These are phyloP conservation scores for Aporophyla lueneburgensis DNA, from an alignment of 2,888 invertebrate genomes.

Conservation along the genomic window DNA sequence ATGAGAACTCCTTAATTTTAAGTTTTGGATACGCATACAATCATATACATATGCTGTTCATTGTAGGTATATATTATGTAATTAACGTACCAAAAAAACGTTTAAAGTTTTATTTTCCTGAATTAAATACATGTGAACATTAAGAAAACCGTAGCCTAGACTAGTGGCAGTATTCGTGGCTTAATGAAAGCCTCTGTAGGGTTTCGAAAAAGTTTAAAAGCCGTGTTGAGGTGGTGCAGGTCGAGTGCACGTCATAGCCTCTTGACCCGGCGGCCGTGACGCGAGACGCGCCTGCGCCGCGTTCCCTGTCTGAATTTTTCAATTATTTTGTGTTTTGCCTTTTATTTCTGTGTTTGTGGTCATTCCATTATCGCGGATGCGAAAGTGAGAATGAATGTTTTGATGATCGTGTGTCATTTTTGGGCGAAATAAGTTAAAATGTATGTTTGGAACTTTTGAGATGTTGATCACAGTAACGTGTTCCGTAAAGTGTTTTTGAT, in stretches of 20 bases:
- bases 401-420: neutral
- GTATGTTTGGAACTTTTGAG: no score
- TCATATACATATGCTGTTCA: neutral
- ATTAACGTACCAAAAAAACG: neutral
- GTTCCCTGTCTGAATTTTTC: slow-evolving; percentile 64
- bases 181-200: slow-evolving; percentile 85
- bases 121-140: slow-evolving; percentile 66
- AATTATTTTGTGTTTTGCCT: slow-evolving; percentile 58
- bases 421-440: neutral
- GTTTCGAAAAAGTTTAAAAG: slow-evolving; percentile 86
- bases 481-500: neutral
- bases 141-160: slow-evolving; percentile 72
- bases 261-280: slow-evolving; percentile 81
- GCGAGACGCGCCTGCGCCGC: slow-evolving; percentile 57
- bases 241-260: slow-evolving; percentile 85
- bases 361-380: neutral
- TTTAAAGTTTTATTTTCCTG: slow-evolving; percentile 31
- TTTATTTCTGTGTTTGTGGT: slow-evolving; percentile 11
- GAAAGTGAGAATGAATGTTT: neutral
- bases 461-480: no score
- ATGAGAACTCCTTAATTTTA: neutral
- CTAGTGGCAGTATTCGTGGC: slow-evolving; percentile 75
- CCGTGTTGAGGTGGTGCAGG: slow-evolving; percentile 80
- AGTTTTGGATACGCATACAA: neutral
- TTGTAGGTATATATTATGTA: neutral